A percentile compares a stretch with the other conserved stretches of the same genome.
These are phyloP conservation scores for Arizona elegans DNA, from an alignment of 2,113 vertebrate genomes.

Conservation along the genomic window DNA sequence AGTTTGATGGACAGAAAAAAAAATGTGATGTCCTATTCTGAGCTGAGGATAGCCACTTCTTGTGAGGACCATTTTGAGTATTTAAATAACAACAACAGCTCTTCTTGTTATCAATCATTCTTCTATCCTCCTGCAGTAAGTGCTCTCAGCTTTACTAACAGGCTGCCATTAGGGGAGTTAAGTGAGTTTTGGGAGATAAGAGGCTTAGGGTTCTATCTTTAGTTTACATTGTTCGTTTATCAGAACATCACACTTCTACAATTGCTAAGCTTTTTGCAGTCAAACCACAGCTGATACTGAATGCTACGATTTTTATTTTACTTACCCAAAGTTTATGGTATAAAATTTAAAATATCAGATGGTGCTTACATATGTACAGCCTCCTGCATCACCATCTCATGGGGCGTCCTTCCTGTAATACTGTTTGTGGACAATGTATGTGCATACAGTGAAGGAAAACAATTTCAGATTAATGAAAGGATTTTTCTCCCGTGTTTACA, in stretches of 20 bases:
- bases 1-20: not conserved
- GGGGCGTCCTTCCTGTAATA: not conserved
- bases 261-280: not conserved
- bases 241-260: not conserved
- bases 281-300: not conserved
- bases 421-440: not conserved
- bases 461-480: not conserved
- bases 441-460: not conserved
- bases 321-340: not conserved
- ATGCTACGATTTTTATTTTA: not conserved
- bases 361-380: not conserved
- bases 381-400: not conserved
- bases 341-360: not conserved
- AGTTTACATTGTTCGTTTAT: not conserved
- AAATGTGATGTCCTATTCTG: not conserved
- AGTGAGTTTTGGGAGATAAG: not conserved
- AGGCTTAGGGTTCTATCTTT: not conserved
- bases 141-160: not conserved
- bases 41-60: not conserved
- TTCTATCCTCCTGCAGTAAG: not conserved
- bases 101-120: not conserved
- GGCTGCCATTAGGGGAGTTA: not conserved
- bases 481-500: not conserved
- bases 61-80: not conserved
- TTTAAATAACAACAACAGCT: not conserved